phyloP scores from a whole-genome alignment of 64 coral and sea anemone genomes.

The Stichodactyla helianthus region DNA sequence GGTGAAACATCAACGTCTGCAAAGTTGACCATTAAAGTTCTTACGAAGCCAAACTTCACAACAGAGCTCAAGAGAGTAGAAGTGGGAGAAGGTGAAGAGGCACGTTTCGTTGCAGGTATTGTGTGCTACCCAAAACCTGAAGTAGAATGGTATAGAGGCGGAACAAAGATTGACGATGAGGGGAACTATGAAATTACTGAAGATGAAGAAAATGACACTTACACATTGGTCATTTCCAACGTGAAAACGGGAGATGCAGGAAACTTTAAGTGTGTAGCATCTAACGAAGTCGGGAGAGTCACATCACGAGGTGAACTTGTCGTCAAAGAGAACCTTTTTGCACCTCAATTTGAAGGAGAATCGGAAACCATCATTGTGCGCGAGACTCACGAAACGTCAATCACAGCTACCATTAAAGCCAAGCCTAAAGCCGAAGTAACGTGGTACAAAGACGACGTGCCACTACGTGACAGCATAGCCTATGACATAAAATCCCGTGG shows the following conservation, averaged over 20 bases:
- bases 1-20: constrained; percentile 43
- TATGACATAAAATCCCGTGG: constrained; percentile 49
- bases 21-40: neutral
- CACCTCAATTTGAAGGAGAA: constrained; percentile 49
- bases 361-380: neutral
- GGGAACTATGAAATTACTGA: constrained; percentile 65
- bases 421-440: constrained; percentile 73
- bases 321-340: constrained; percentile 30
- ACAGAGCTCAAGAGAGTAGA: constrained; percentile 41
- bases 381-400: constrained; percentile 49
- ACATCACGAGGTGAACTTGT: constrained; percentile 41
- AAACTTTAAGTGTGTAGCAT: constrained; percentile 63
- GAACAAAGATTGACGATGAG: constrained; percentile 59
- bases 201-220: constrained; percentile 58
- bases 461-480: constrained; percentile 57
- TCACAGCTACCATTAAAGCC: constrained; percentile 53
- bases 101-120: constrained; percentile 63
- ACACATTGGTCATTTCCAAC: constrained; percentile 66
- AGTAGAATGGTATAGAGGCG: constrained; percentile 76
- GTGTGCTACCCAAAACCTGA: constrained; percentile 52
- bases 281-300: constrained; percentile 58
- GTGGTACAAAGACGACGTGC: constrained; percentile 75
- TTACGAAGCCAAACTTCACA: constrained; percentile 32
- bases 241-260: constrained; percentile 43
- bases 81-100: constrained; percentile 44